Conservation (phyloP, 2,113 vertebrate genomes). For the Coptodon bakossiorum region DNA sequence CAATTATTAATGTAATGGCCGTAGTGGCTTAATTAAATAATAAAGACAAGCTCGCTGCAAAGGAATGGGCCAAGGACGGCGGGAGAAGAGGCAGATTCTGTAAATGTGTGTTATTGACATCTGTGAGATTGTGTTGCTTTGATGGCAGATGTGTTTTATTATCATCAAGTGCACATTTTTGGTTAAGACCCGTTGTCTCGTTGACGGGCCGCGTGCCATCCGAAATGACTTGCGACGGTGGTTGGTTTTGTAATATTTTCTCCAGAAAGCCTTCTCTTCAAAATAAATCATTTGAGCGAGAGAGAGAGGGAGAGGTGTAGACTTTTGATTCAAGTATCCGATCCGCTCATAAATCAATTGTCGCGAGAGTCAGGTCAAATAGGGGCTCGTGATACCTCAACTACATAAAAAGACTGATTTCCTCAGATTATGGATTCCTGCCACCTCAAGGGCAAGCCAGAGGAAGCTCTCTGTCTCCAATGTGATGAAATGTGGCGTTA, state of each 20-base stretch:
- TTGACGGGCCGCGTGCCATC: neutral
- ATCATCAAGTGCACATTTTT: neutral
- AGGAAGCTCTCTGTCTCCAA: slow-evolving; percentile 58
- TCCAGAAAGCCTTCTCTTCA: neutral
- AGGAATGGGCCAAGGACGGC: slow-evolving; percentile 71
- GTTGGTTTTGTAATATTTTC: neutral
- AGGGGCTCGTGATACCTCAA: slow-evolving; percentile 54
- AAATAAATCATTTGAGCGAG: slow-evolving; percentile 25
- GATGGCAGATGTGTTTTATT: neutral
- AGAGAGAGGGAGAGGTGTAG: neutral
- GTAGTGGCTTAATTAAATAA: slow-evolving; percentile 78
- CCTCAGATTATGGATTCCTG: slow-evolving; percentile 66
- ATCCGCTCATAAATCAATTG: slow-evolving; percentile 59
- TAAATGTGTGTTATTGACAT: slow-evolving; percentile 27
- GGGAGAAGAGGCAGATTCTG: slow-evolving; percentile 26
- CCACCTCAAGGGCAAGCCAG: slow-evolving; percentile 65
- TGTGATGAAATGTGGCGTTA: slow-evolving; percentile 71
- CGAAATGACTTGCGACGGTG: neutral
- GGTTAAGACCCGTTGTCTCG: neutral
- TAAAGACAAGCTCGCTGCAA: slow-evolving; percentile 72
- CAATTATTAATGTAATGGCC: slow-evolving; percentile 79
- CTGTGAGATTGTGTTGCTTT: slow-evolving; percentile 1
- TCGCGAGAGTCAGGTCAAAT: slow-evolving; percentile 56
- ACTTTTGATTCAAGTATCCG: slow-evolving; percentile 19
- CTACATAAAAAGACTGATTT: slow-evolving; percentile 66